Evolutionary conservation across 2,797 vertebrate genomes (phyloP).

Genomic region (Phoebastria nigripes): DNA sequence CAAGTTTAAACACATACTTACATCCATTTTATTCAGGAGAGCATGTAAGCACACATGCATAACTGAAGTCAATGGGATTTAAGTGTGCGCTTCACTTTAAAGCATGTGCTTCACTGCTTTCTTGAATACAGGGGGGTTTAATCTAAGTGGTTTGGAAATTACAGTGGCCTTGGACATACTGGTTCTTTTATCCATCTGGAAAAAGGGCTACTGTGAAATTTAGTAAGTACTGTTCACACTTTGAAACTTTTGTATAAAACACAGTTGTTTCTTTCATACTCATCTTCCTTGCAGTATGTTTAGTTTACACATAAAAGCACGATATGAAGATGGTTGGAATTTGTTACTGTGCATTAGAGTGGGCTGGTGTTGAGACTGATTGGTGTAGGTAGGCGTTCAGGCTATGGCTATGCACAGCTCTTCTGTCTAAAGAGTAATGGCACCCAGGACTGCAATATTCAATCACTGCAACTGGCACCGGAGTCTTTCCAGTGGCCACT

Average conservation of each 20-base stretch:
- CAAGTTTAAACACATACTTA: conserved; percentile 60
- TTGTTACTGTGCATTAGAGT: neutral
- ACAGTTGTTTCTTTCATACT: neutral
- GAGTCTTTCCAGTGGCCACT: neutral
- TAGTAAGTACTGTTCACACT: neutral
- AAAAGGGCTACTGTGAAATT: conserved; percentile 24
- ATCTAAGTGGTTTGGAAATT: conserved; percentile 43
- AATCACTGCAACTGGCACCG: neutral
- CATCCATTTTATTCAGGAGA: conserved; percentile 49
- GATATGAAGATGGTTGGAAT: neutral
- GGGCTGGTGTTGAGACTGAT: neutral
- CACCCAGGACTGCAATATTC: neutral
- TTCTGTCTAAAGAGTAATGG: neutral
- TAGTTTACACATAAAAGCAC: neutral
- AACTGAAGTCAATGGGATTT: conserved; percentile 52
- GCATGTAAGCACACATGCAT: neutral
- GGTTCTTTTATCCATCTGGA: conserved; percentile 30
- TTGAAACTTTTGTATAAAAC: neutral
- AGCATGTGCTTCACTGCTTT: conserved; percentile 39
- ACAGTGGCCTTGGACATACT: conserved; percentile 26
- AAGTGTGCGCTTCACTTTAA: conserved; percentile 57
- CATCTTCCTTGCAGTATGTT: neutral
- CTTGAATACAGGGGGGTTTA: conserved; percentile 14
- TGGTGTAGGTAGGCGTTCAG: neutral
- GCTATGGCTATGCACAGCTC: neutral